Percentiles rank a stretch among this genome's conserved stretches.
phyloP scores from a whole-genome alignment of 2,888 invertebrate species.

The Archaeoteleia sp. region DNA sequence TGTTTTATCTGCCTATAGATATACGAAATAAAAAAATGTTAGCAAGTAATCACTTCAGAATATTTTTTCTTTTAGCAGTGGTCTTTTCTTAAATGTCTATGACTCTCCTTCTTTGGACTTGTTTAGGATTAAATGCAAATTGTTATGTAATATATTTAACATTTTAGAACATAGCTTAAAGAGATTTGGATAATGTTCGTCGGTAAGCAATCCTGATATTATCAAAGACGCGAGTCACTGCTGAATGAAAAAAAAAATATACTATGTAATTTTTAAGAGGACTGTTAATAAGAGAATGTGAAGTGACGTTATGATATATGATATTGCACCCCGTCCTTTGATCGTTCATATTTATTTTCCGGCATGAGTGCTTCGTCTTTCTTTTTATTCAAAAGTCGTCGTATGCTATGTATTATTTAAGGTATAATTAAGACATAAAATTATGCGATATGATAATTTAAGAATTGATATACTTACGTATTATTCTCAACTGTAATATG shows the following conservation, averaged over 20 bases:
- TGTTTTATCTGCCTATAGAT: slow-evolving; percentile 49
- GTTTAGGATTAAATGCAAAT: too few species aligned
- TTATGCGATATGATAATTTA: slow-evolving; percentile 58
- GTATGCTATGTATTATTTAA: slow-evolving; percentile 50
- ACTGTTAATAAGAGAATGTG: slow-evolving; percentile 51
- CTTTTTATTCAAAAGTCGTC: slow-evolving; percentile 44
- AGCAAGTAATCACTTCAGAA: slow-evolving; percentile 34
- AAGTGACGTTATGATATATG: slow-evolving; percentile 46
- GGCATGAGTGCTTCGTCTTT: slow-evolving; percentile 42
- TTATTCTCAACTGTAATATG: slow-evolving; percentile 68
- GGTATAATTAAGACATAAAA: slow-evolving; percentile 48
- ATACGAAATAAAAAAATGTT: slow-evolving; percentile 36
- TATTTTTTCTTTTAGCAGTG: slow-evolving; percentile 28
- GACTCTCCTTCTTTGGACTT: background rate
- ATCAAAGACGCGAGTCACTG: slow-evolving; percentile 1
- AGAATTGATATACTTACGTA: slow-evolving; percentile 60
- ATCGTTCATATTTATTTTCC: slow-evolving; percentile 51
- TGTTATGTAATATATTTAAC: background rate
- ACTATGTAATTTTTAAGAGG: slow-evolving; percentile 47
- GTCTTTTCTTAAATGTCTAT: slow-evolving; percentile 3
- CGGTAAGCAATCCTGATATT: slow-evolving; percentile 1
- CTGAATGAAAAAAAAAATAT: slow-evolving; percentile 15
- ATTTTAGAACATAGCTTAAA: too few species aligned
- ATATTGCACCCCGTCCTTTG: slow-evolving; percentile 52
- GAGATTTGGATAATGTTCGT: background rate